phyloP scores from a whole-genome alignment of 2,797 vertebrate genomes.

The Peromyscus attwateri region DNA sequence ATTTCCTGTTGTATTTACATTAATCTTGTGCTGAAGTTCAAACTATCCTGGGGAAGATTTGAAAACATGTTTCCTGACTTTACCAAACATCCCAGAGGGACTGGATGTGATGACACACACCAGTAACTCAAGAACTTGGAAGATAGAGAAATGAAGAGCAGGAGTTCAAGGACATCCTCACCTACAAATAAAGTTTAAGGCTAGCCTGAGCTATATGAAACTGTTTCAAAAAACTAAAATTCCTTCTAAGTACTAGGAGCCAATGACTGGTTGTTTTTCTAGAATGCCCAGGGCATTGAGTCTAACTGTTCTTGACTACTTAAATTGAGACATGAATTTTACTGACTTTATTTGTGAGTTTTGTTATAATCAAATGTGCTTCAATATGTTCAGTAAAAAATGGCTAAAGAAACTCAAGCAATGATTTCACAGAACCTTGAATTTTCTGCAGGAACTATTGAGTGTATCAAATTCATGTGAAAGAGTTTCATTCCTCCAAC shows the following conservation, averaged over 20 bases:
- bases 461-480: neutral
- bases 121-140: neutral
- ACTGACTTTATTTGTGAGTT: neutral
- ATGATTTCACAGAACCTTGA: neutral
- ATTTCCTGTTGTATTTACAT: neutral
- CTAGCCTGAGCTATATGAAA: neutral
- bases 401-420: neutral
- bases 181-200: neutral
- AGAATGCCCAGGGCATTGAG: neutral
- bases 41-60: neutral
- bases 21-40: neutral
- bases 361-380: neutral
- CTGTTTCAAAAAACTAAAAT: no score
- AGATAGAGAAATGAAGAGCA: neutral
- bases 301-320: neutral
- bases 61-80: neutral
- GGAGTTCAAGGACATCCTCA: neutral
- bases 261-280: neutral
- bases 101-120: neutral
- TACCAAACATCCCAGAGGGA: neutral
- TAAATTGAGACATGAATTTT: neutral
- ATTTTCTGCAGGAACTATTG: neutral
- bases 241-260: neutral
- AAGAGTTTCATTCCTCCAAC: neutral
- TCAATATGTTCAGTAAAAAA: neutral